Evolutionary conservation across 1,140 invertebrate species (phyloP).

Genomic region (Drosophila grimshawi): DNA sequence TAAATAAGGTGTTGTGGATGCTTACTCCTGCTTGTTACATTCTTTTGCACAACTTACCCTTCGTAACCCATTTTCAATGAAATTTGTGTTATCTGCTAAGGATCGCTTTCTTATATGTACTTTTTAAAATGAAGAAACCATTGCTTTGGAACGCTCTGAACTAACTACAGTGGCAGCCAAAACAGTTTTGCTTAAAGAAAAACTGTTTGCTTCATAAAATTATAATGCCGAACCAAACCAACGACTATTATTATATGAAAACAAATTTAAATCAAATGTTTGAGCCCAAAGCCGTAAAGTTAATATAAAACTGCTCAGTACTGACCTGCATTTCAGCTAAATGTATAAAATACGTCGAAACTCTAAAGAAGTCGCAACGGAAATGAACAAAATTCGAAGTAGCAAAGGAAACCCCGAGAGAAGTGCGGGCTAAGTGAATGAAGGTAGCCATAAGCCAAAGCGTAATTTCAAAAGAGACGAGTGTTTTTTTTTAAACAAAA

Average conservation of each 20-base stretch:
- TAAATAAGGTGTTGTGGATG: too few species aligned
- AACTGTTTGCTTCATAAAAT: conserved; percentile 8
- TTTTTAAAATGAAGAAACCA: too few species aligned
- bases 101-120: too few species aligned
- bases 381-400: conserved; percentile 67
- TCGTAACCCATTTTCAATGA: too few species aligned
- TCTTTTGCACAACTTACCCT: too few species aligned
- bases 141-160: too few species aligned
- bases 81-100: too few species aligned
- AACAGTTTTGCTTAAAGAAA: neutral
- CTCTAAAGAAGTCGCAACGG: conserved; percentile 58
- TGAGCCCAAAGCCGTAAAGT: conserved; percentile 49
- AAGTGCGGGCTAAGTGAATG: conserved; percentile 44
- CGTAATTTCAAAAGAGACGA: conserved; percentile 30
- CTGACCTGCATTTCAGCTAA: conserved; percentile 66
- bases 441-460: conserved; percentile 54
- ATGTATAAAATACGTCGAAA: conserved; percentile 52
- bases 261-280: conserved; percentile 35
- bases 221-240: conserved; percentile 18
- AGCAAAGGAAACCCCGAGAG: conserved; percentile 1
- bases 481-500: conserved; percentile 46
- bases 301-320: conserved; percentile 62
- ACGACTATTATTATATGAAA: conserved; percentile 41
- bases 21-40: too few species aligned
- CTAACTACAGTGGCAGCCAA: neutral